phyloP scores from a whole-genome alignment of 2,113 vertebrate genomes.

The Melierax canorus region DNA sequence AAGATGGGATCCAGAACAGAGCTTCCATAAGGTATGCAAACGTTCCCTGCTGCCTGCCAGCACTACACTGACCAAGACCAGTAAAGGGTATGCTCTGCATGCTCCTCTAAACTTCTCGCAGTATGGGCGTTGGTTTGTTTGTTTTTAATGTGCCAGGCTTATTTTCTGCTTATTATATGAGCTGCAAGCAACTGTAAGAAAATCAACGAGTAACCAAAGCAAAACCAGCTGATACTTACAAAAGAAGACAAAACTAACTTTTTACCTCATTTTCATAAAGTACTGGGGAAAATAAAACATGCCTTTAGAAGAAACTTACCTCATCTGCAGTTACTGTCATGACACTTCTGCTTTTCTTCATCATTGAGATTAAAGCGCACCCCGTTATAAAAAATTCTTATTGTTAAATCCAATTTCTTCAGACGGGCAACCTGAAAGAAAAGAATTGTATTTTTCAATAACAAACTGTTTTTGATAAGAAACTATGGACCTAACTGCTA shows the following conservation, averaged over 20 bases:
- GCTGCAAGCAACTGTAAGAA: neutral
- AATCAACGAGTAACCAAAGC: neutral
- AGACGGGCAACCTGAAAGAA: constrained; percentile 23
- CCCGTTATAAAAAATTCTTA: neutral
- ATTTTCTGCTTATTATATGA: neutral
- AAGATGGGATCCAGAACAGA: neutral
- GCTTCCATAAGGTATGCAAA: neutral
- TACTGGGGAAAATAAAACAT: neutral
- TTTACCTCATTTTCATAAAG: neutral
- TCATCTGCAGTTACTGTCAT: constrained; percentile 82
- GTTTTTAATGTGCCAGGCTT: neutral
- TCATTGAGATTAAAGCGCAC: constrained; percentile 35
- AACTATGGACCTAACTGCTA: neutral
- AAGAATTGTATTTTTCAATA: neutral
- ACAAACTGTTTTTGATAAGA: neutral
- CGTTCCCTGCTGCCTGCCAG: neutral
- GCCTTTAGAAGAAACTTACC: constrained; percentile 66
- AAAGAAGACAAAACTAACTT: neutral
- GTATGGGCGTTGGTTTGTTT: rapidly evolving
- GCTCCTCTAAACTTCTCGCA: neutral
- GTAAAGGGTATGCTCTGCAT: rapidly evolving
- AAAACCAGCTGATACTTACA: neutral
- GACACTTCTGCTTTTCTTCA: constrained; percentile 94
- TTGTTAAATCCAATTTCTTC: neutral
- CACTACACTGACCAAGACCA: neutral